Evolutionary conservation across 2,888 invertebrate genomes (phyloP), one percentile per base, ranked within the genome.

Genomic region (Rhynchonema sp.): DNA sequence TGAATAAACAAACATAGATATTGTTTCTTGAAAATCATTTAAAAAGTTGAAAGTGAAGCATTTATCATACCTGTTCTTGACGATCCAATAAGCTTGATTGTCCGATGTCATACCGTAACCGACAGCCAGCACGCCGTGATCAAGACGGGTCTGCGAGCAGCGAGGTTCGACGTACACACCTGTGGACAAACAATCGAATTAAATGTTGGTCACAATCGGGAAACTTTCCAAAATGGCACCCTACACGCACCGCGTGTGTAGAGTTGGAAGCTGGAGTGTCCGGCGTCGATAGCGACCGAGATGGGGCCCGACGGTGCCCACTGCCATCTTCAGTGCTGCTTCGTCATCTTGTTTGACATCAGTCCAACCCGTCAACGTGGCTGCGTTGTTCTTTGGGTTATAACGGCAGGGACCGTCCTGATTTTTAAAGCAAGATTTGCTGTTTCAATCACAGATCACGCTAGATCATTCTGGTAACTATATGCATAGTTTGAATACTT

Each of bases 121-220:
- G 22, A 91, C 84, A n/a, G 87, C 79, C 52, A 90, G 75, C 80
- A 90, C 87, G 0, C 89, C 91, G 70, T 91, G 90, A 75, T 90
- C 89, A 22, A 90, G 80, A 55, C 65, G 63, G 67, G 80, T 79
- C 0, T 82, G 79, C 0, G 80, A 77, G 73, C 89, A 89, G 57
- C 78, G 74, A 0, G 78, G 75, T 61, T 72, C 72, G 60, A 66
- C 69, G 65, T 72, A 72, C 58, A 72, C 70, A n/a, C n/a, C n/a
- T n/a, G n/a, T n/a, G n/a, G n/a, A n/a, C n/a, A n/a, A n/a, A n/a
- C n/a, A n/a, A n/a, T n/a, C n/a, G n/a, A n/a, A n/a, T n/a, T n/a
- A n/a, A n/a, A n/a, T n/a, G n/a, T n/a, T n/a, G n/a, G n/a, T n/a
- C n/a, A n/a, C n/a, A n/a, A n/a, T n/a, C n/a, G n/a, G n/a, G n/a